phyloP scores from a whole-genome alignment of 2,888 invertebrate species.

The Pachymerium ferrugineum region DNA sequence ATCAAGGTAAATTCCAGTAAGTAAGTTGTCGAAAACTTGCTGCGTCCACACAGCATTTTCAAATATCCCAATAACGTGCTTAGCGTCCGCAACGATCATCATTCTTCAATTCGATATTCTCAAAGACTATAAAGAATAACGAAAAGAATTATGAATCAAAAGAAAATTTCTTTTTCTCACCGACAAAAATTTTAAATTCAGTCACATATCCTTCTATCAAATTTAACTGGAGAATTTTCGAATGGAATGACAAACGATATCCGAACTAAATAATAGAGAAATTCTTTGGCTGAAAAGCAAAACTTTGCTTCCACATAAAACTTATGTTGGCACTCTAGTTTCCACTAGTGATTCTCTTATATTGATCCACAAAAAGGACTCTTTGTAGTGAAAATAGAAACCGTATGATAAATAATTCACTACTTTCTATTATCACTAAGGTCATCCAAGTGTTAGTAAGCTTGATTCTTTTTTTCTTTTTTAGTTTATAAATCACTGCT shows the following conservation, averaged over 20 bases:
- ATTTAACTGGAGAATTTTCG: not conserved
- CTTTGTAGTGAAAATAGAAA: not conserved
- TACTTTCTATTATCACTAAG: not conserved
- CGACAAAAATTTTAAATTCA: too few species aligned
- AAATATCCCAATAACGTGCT: not conserved
- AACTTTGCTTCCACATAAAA: not conserved
- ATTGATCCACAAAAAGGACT: not conserved
- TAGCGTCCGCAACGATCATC: not conserved
- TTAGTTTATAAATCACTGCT: too few species aligned
- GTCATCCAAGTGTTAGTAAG: too few species aligned
- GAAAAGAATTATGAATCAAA: not conserved
- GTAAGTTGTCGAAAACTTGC: slow-evolving; percentile 4
- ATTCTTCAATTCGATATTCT: not conserved
- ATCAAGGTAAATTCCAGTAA: not conserved
- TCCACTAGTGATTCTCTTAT: not conserved
- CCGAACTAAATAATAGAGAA: not conserved
- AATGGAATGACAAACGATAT: not conserved
- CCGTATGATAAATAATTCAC: not conserved
- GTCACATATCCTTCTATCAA: not conserved
- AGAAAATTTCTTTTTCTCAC: not conserved
- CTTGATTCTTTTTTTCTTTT: too few species aligned
- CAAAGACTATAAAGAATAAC: too few species aligned
- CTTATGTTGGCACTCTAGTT: not conserved
- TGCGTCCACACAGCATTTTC: not conserved
- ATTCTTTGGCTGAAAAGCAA: not conserved